Base-by-base conservation (phyloP, 2,888 invertebrate genomes). In the Sussaba pulchella region DNA sequence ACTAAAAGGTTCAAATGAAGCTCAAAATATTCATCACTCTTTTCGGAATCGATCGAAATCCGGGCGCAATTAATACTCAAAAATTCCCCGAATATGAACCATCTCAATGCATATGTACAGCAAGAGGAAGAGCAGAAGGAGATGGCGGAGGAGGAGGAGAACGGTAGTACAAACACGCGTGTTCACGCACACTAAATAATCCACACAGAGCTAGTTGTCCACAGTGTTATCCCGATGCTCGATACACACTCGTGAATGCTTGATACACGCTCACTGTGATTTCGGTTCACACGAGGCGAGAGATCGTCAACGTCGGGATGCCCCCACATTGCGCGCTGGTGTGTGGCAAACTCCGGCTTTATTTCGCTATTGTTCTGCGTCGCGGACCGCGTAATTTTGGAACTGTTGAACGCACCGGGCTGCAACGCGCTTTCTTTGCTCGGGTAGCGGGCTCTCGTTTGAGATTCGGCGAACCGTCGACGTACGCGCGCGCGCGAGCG, bases 271-370 rank as follows among this genome's bases (percentile, higher is more conserved):
- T 45, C 41, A 54, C 19, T 45, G 3, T 67, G 63, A 47, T 66
- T 54, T 36, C 36, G 50, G 86, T 88, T 89, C 88, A 87, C 88
- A 89, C 85, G 87, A 82, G 41, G 64, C 64, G 80, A 73, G 84
- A 82, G 75, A 77, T 81, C 85, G 78, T 78, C 83, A 64, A 59
- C 63, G 57, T 52, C 64, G 59, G 64, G 64, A 69, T 66, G n/a
- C 45, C 57, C 17, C 17, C 4, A n/a, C 43, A 61, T 47, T 17
- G 41, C 24, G 26, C 4, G 31, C 4, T 6, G 6, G 5, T 57
- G 84, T 81, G 86, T 87, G 88, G 88, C 89, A 89, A 89, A 87
- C 84, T 82, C 85, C 86, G 85, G 87, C 87, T 88, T 87, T 86
- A 88, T 86, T 89, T 83, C 84, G 81, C 87, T 78, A 88, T 89